Evolutionary conservation across 1,140 invertebrate species (phyloP), one percentile per base, ranked within the genome.

Genomic region (Drosophila kanapiae): DNA sequence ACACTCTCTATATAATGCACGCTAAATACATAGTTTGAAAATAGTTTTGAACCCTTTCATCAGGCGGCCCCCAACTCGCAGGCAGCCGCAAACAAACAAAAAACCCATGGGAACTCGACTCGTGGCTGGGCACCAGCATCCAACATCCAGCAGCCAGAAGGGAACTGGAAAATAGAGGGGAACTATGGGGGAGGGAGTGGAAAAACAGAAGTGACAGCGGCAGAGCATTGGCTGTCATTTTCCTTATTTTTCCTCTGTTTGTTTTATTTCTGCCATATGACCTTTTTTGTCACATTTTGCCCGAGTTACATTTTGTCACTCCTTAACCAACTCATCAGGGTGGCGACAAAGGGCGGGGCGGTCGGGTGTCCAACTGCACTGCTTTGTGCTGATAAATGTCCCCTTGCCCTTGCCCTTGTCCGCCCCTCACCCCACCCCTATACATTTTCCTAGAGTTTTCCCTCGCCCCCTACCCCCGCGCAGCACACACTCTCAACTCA

Each of bases 41-140:
- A 88, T 88, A 88, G 85, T 90, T 88, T 82, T 81, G 85, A 88
- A 88, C 84, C 84, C 84, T 90, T 88, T 88, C 84, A 88, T 88
- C 84, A 84, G 47, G 54, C 75, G 58, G 31, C 43, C 69, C 48
- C 82, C 33, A 47, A 16, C 70, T 45, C 49, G 62, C 49, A 47
- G 51, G 16, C 58, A 48, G 65, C 70, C 67, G 60, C 79, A 69
- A 79, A 78, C 82, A 78, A 76, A 85, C 68, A 83, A 87, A 88
- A 74, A 87, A 88, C 83, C 81, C 85, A 84, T 90, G 84, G 85
- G 84, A 90, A 84, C 84, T 90, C 72, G 64, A 75, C 80, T 80
- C 74, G 85, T 84, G 78, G 85, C 85, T 74, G 78, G 69, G 57
- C 38, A 61, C 71, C 72, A 67, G 67, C 45, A 78, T 54, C 45